Percentiles rank a stretch among this genome's conserved stretches.
These are phyloP conservation scores for Clarias macrocephalus DNA, from an alignment of 2,113 vertebrate genomes.

Conservation along the genomic window DNA sequence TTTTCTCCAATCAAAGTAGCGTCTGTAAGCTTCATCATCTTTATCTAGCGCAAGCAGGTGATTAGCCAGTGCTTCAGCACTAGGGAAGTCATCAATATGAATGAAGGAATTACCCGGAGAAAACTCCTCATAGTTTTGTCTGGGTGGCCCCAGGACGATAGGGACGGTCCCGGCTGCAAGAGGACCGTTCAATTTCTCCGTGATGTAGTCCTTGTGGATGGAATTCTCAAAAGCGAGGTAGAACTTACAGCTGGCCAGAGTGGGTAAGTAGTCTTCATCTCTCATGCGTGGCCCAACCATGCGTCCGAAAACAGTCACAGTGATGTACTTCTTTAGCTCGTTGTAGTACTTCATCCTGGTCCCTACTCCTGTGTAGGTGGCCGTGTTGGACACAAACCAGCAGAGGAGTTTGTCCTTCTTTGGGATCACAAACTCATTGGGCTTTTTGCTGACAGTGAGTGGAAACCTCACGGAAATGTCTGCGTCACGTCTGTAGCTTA, in stretches of 20 bases:
- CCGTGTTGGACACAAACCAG: slow-evolving; percentile 82
- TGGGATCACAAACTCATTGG: slow-evolving; percentile 76
- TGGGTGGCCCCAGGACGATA: slow-evolving; percentile 81
- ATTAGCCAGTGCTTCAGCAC: slow-evolving; percentile 76
- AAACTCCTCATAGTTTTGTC: slow-evolving; percentile 86
- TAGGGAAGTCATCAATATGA: slow-evolving; percentile 83
- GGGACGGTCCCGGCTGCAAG: slow-evolving; percentile 83
- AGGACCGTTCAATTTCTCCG: slow-evolving; percentile 85
- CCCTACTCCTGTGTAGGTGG: slow-evolving; percentile 72
- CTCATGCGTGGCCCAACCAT: slow-evolving; percentile 74
- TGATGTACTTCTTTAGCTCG: slow-evolving; percentile 80
- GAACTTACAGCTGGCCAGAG: slow-evolving; percentile 85
- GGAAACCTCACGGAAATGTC: slow-evolving; percentile 83
- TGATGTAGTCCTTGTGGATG: slow-evolving; percentile 86
- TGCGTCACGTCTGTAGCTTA: slow-evolving; percentile 83
- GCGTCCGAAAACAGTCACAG: slow-evolving; percentile 78
- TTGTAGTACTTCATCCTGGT: slow-evolving; percentile 73
- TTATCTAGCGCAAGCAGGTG: slow-evolving; percentile 79
- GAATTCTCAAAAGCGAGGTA: slow-evolving; percentile 89
- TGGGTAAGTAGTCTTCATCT: slow-evolving; percentile 78
- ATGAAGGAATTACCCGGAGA: slow-evolving; percentile 83
- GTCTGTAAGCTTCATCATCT: slow-evolving; percentile 78
- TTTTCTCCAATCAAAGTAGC: slow-evolving; percentile 83
- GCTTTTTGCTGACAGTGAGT: slow-evolving; percentile 73
- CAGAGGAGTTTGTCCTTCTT: slow-evolving; percentile 84